These are phyloP conservation scores for Stegophylla sp. DNA, from an alignment of 2,888 invertebrate species.

Conservation along the genomic window DNA sequence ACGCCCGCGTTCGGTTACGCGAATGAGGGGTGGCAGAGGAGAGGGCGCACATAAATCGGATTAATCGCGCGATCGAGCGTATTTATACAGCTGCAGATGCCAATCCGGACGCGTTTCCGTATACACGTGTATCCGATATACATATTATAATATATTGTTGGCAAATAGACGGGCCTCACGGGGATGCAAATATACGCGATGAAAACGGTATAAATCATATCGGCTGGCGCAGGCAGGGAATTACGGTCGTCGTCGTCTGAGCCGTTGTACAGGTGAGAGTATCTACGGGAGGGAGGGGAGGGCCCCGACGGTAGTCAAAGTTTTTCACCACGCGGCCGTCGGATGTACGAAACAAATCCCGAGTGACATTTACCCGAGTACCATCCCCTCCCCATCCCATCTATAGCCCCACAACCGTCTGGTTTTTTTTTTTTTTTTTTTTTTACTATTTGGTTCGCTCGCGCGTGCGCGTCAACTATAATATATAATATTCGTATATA, in stretches of 20 bases:
- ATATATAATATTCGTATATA: not conserved
- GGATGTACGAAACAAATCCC: conserved; percentile 23
- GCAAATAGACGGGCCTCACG: conserved; percentile 20
- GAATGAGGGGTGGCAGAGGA: too few species aligned
- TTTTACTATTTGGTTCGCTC: too few species aligned
- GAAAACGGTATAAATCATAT: conserved; percentile 28
- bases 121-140: not conserved
- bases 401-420: too few species aligned
- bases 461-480: not conserved
- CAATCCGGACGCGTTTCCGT: not conserved
- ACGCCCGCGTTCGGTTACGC: not conserved
- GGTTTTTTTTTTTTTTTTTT: not conserved
- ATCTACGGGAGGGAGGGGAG: not conserved
- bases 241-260: too few species aligned
- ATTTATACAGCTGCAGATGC: conserved; percentile 18
- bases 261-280: too few species aligned
- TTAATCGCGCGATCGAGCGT: conserved; percentile 5
- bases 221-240: not conserved
- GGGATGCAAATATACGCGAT: conserved; percentile 1
- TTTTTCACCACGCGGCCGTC: not conserved
- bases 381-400: too few species aligned
- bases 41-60: conserved; percentile 42
- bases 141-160: too few species aligned
- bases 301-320: not conserved
- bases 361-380: conserved; percentile 11